Evolutionary conservation across 2,797 vertebrate species (phyloP), one percentile per base, ranked within the genome.

Genomic region (Pelobates cultripes): DNA sequence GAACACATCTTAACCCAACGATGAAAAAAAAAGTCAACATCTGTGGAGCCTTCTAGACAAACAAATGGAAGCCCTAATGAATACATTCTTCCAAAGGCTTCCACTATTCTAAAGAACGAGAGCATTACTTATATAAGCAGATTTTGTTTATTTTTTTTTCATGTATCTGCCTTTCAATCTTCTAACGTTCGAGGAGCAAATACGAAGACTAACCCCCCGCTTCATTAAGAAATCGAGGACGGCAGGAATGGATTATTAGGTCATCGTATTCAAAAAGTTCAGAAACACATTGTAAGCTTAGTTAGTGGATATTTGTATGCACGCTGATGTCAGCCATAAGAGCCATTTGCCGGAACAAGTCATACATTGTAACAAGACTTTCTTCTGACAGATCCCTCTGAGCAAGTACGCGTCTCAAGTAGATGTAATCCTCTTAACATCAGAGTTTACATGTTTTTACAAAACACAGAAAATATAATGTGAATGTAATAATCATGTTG

Each of bases 1-100:
- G 95, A 94, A 94, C 92, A 92, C 91, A 95, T 96, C 95, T 97
- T 96, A 96, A 96, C 95, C 94, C 93, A 88, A 92, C 81, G 88
- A 88, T 89, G 89, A 91, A 92, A 92, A 89, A 95, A 95, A 95
- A 94, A 94, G 96, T 95, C 96, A 96, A 95, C 97, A 97, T 97
- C 96, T 97, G 96, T 95, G 95, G 87, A 88, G 88, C 88, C 91
- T 90, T 91, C 91, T 92, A 92, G 92, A 92, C 93, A 95, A 92
- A 84, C 90, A 90, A 90, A 86, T 88, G 87, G 28, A 69, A 84
- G 87, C 85, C 79, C 86, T 88, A 88, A 91, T 94, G 91, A 95
- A 95, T 92, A 87, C 90, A 88, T 89, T 90, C 88, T 91, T 86
- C 86, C 88, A 87, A 87, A 90, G 91, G 89, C 90, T 93, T 95